phyloP scores from a whole-genome alignment of 2,113 vertebrate species.

The Petaurus breviceps region DNA sequence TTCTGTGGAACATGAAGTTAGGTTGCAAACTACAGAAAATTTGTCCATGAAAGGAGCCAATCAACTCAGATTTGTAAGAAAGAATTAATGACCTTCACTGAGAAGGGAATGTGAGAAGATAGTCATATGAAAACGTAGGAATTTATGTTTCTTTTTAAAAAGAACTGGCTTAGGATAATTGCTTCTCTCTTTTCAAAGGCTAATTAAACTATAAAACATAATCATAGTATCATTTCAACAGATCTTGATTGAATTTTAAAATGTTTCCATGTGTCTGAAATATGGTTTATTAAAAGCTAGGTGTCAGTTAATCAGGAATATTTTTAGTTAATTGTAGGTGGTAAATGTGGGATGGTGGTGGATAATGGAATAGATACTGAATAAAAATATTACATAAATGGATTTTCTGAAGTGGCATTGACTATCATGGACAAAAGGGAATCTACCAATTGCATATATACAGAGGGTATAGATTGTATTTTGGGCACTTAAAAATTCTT shows the following conservation, averaged over 20 bases:
- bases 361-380: background rate
- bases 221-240: constrained; percentile 29
- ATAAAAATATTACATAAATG: background rate
- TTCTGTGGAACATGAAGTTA: background rate
- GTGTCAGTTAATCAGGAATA: background rate
- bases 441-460: background rate
- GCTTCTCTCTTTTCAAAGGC: background rate
- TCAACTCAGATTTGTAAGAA: background rate
- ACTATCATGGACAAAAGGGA: background rate
- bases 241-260: constrained; percentile 19
- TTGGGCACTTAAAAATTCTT: background rate
- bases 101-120: background rate
- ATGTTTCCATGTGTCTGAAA: background rate
- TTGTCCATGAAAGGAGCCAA: background rate
- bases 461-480: background rate
- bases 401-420: background rate
- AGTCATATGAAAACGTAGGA: background rate
- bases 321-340: background rate
- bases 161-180: constrained; percentile 1
- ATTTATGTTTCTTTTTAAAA: background rate
- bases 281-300: background rate
- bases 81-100: background rate
- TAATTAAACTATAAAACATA: constrained; percentile 28
- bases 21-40: background rate
- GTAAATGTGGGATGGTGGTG: background rate